phyloP scores from a whole-genome alignment of 2,113 vertebrate genomes.

The Scatophagus argus region DNA sequence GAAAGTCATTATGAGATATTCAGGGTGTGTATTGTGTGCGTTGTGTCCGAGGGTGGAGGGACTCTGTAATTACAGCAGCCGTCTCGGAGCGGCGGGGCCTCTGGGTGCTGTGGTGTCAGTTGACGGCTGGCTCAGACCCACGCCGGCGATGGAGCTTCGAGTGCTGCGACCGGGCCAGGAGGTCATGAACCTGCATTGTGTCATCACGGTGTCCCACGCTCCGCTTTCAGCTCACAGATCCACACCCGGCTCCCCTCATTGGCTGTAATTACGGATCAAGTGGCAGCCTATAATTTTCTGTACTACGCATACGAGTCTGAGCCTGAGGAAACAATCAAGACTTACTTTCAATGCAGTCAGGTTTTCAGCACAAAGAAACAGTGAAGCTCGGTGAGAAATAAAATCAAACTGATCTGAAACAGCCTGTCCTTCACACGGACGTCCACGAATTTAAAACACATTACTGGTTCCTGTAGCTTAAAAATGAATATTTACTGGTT shows the following conservation, averaged over 20 bases:
- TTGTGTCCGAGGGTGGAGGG: constrained; percentile 11
- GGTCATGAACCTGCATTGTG: constrained; percentile 25
- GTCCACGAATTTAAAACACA: too few species aligned
- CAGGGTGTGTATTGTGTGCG: constrained; percentile 1
- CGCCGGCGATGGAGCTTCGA: neutral
- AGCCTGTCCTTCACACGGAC: too few species aligned
- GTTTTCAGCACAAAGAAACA: neutral
- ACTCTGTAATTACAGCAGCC: constrained; percentile 71
- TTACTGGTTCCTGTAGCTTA: neutral
- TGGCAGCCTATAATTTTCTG: neutral
- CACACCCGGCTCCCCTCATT: neutral
- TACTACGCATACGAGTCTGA: neutral
- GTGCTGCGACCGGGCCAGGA: neutral
- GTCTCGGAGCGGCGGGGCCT: constrained; percentile 41
- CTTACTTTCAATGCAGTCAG: neutral
- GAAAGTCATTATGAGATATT: constrained; percentile 27
- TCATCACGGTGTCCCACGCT: neutral
- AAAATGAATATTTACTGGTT: neutral
- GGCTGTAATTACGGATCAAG: neutral
- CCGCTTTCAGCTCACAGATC: constrained; percentile 9
- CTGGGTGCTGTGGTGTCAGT: constrained; percentile 50
- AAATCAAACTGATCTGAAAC: neutral
- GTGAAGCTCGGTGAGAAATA: neutral
- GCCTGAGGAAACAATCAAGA: neutral
- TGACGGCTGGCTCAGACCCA: constrained; percentile 54